phyloP scores from a whole-genome alignment of 2,888 invertebrate genomes.

The Harpalus rubripes region DNA sequence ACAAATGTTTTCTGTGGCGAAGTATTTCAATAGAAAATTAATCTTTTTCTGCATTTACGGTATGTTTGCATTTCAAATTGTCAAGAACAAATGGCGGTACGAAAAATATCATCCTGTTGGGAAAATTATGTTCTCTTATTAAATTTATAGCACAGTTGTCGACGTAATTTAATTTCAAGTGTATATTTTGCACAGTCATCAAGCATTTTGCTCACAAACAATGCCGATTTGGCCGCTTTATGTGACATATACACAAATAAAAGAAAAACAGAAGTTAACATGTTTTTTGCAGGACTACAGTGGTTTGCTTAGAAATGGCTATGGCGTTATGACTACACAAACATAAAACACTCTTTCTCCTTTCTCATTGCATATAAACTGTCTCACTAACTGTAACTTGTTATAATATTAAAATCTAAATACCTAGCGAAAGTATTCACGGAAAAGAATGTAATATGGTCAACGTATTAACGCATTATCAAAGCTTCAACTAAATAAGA shows the following conservation, averaged over 20 bases:
- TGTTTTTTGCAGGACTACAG: background rate
- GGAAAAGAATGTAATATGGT: too few relatives aligned
- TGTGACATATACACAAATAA: constrained; percentile 12
- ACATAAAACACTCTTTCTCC: background rate
- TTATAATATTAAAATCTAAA: background rate
- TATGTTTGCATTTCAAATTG: constrained; percentile 52
- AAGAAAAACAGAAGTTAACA: background rate
- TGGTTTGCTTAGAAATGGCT: background rate
- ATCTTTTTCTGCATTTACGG: constrained; percentile 49
- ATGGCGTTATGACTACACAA: background rate
- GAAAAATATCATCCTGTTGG: constrained; percentile 42
- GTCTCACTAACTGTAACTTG: background rate
- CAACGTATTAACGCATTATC: too few relatives aligned
- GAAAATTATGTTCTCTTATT: constrained; percentile 62
- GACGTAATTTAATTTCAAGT: constrained; percentile 52
- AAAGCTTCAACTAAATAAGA: too few relatives aligned
- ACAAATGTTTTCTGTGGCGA: constrained; percentile 10
- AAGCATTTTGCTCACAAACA: constrained; percentile 16
- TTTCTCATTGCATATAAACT: background rate
- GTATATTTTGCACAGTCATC: constrained; percentile 38
- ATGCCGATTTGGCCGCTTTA: background rate
- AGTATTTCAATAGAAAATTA: constrained; percentile 25
- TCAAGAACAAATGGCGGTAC: constrained; percentile 46
- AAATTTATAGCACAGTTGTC: constrained; percentile 60
- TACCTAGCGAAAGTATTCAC: background rate